Base-by-base conservation (phyloP, 92 coral and sea anemone species). In the Parazoanthus atlanticus region DNA sequence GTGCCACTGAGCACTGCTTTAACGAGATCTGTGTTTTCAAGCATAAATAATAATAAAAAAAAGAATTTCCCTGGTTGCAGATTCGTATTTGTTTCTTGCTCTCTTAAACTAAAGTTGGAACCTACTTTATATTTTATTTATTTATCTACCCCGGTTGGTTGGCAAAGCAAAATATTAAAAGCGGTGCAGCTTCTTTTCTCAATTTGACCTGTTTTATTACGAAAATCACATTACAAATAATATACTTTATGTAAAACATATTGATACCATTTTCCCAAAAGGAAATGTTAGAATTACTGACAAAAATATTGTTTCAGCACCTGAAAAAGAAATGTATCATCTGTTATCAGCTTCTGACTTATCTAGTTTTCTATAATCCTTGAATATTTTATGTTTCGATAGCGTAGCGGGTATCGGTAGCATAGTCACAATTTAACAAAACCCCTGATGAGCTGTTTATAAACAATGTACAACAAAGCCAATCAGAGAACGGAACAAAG, bases 151-250 rank as follows among this genome's bases (percentile, higher is more conserved):
- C 31, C 40, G 49, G 46, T 75, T 75, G 79, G 49, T 34, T 26
- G 79, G 79, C 28, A 75, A 75, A 75, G 26, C 28, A 75, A 75
- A 75, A 75, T 75, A 75, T 36, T n/a, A 9, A 75, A 75, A 75
- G 6, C 31, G 29, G 26, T 21, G 52, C 46, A 36, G 26, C 52
- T 75, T 73, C 25, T 73, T 73, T 73, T 46, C 29, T 73, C 17
- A 33, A 5, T 73, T 34, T 36, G 49, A 36, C 13, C 36, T 74
- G 3, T 25, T 17, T 74, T 33, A 32, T 33, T 33, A 33, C 26
- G 40, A 33, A 74, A 74, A 33, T 74, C 40, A 16, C 25, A 33
- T 17, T 6, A 74, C 11, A 2, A 74, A 31, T 15, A 16, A 8
- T 43, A 43, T 6, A 43, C 47, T 43, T 3, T 73, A 4, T 70